Base-by-base conservation (phyloP, 1,140 invertebrate species). In the Lutraria rhynchaena region DNA sequence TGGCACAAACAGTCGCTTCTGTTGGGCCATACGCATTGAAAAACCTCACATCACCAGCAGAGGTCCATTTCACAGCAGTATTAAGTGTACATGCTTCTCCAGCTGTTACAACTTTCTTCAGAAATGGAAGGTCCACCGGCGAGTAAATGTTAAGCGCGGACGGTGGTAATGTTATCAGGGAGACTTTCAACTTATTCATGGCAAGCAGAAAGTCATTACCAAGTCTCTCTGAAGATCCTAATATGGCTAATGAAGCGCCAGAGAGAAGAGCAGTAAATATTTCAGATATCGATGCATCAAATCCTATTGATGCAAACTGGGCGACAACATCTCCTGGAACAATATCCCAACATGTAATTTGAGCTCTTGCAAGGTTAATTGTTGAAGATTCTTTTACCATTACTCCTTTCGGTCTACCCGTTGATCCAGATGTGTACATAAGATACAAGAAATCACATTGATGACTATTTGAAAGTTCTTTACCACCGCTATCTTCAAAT, bases 381-480 rank as follows among this genome's bases (percentile, higher is more conserved):
- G 85, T 77, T 19, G 74, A 67, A 19, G 75, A 80, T 53, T 85
- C 61, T 49, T 60, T 82, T 7, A 87, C 83, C 60, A 81, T 76
- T 4, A 88, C 87, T 24, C 87, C 85, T 61, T 88, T 88, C 35
- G 85, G 87, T 65, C 80, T 76, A 27, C 87, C 87, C 13, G 87
- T 88, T 13, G 87, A 88, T 1, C 87, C 87, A 17, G 87, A 88
- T 31, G 87, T 88, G 19, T 88, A 88, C 76, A 88, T 88, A 0
- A 87, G 57, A 55, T 88, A 88, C 31, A 78, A 80, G 37, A 78
- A 70, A 63, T 87, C 82, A 3, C 22, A 29, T 19, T 51, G 51
- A 24, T 15, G 22, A n/a, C 73, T 35, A 60, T 63, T 44, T 2
- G 29, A 13, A 35, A 35, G 35, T 35, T 35, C 19, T 2, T 71